Conservation (phyloP, 2,888 invertebrate species). For the Cryptus armator region DNA sequence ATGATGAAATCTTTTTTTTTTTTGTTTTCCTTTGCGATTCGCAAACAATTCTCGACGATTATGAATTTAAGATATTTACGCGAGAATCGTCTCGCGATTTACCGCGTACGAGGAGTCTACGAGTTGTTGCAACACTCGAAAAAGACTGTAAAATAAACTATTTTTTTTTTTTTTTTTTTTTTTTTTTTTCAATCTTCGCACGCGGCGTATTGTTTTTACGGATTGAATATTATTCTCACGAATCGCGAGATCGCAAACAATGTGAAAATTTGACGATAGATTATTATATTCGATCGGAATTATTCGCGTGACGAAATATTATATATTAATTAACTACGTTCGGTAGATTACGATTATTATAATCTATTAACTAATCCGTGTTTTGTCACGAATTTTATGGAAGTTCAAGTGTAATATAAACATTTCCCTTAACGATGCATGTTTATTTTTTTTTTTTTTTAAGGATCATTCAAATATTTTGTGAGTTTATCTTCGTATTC, state of each 20-base stretch:
- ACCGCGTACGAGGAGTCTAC: background rate
- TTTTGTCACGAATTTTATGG: constrained; percentile 15
- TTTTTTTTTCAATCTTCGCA: constrained; percentile 1
- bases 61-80: constrained; percentile 18
- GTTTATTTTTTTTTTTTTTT: background rate
- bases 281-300: constrained; percentile 7
- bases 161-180: background rate
- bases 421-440: constrained; percentile 4
- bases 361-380: constrained; percentile 32
- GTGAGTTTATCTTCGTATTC: background rate
- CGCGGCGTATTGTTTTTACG: background rate
- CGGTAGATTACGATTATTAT: constrained; percentile 12
- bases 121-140: background rate
- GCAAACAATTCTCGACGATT: constrained; percentile 35
- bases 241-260: constrained; percentile 3
- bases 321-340: constrained; percentile 39
- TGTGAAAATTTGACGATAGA: constrained; percentile 1
- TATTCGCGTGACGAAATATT: constrained; percentile 29
- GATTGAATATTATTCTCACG: constrained; percentile 11
- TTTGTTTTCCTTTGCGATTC: constrained; percentile 24
- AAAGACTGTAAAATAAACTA: constrained; percentile 34
- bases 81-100: constrained; percentile 19
- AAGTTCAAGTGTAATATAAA: constrained; percentile 43
- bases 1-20: background rate
- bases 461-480: background rate